Conservation (phyloP, 2,888 invertebrate genomes). For the Petrophora chlorosata region DNA sequence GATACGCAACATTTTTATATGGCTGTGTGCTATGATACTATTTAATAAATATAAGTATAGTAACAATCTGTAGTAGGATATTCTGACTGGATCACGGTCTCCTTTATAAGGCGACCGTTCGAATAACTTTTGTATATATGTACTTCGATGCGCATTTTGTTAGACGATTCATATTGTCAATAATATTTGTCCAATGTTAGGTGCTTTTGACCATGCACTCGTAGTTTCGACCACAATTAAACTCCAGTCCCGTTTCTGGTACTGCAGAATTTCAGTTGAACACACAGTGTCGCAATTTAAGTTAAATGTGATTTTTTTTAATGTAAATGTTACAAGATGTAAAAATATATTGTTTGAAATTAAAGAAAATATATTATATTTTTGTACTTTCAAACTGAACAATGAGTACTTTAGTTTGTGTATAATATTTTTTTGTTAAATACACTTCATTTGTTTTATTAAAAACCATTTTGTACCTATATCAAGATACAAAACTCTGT, state of each 20-base stretch:
- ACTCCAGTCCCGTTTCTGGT: not conserved
- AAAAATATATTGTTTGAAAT: slow-evolving; percentile 62
- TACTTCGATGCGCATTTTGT: not conserved
- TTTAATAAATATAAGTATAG: not conserved
- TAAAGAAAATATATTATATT: slow-evolving; percentile 65
- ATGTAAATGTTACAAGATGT: slow-evolving; percentile 58
- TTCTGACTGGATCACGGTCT: not conserved
- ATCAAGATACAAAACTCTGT: not conserved
- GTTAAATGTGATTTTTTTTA: slow-evolving; percentile 57
- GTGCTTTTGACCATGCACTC: slow-evolving; percentile 10
- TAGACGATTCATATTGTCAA: not conserved
- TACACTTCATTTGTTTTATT: slow-evolving; percentile 52
- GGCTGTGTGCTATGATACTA: not conserved
- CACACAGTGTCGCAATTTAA: slow-evolving; percentile 44
- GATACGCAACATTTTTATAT: slow-evolving; percentile 2
- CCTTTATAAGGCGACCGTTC: slow-evolving; percentile 8
- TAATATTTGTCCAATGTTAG: slow-evolving; percentile 6
- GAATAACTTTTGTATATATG: slow-evolving; percentile 10
- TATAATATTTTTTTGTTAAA: slow-evolving; percentile 60
- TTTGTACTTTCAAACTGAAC: slow-evolving; percentile 68
- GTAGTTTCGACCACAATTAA: not conserved
- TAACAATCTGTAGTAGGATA: not conserved
- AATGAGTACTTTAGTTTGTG: slow-evolving; percentile 50
- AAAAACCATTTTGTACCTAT: slow-evolving; percentile 27
- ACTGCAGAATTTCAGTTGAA: not conserved